A percentile compares a stretch with the other conserved stretches of the same genome.
phyloP scores from a whole-genome alignment of 2,888 invertebrate genomes.

The Trichogramma evanescens region DNA sequence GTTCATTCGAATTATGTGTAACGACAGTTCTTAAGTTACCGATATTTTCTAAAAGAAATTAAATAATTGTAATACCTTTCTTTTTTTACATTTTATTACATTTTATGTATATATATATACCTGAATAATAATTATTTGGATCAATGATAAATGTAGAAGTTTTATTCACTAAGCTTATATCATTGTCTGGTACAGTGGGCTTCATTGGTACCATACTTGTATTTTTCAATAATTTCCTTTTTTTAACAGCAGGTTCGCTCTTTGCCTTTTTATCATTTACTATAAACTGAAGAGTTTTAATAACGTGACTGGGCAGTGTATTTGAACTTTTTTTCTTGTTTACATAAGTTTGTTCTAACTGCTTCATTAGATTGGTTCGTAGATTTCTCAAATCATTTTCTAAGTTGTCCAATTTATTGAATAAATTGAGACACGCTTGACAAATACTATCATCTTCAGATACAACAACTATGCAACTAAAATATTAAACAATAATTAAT shows the following conservation, averaged over 20 bases:
- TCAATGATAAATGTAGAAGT: too few relatives aligned
- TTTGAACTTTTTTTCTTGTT: background rate
- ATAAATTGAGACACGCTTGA: conserved; percentile 42
- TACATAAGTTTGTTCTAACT: conserved; percentile 42
- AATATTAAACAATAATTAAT: conserved; percentile 1
- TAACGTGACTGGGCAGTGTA: background rate
- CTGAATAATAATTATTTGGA: too few relatives aligned
- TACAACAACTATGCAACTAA: conserved; percentile 44
- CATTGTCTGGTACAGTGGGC: too few relatives aligned
- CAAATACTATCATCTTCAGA: conserved; percentile 46
- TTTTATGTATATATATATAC: too few relatives aligned
- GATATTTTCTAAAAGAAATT: too few relatives aligned
- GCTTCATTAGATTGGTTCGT: conserved; percentile 35
- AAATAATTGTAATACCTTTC: too few relatives aligned
- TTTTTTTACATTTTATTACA: too few relatives aligned
- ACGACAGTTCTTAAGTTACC: too few relatives aligned
- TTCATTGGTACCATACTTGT: too few relatives aligned
- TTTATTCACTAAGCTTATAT: too few relatives aligned
- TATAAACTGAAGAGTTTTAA: background rate
- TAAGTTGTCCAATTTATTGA: conserved; percentile 43
- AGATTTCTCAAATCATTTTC: conserved; percentile 41
- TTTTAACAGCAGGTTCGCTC: background rate
- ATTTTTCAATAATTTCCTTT: background rate
- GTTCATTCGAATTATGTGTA: too few relatives aligned
- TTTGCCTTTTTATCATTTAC: background rate